These are phyloP conservation scores for Eublepharis macularius DNA, from an alignment of 2,113 vertebrate genomes.

Conservation along the genomic window DNA sequence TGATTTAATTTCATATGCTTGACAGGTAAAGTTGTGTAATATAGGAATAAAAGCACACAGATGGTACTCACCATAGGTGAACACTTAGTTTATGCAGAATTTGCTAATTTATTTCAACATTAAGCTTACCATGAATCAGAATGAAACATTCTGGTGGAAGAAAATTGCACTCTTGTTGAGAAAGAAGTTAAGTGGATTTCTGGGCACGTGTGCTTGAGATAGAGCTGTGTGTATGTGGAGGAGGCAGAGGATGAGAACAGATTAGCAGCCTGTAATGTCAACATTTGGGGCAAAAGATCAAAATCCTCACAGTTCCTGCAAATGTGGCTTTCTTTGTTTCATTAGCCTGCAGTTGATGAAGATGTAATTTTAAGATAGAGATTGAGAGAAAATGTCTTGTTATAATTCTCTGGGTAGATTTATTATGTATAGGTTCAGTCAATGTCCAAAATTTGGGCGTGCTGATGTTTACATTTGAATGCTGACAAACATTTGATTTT, in stretches of 20 bases:
- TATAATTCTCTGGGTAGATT: not conserved
- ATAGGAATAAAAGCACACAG: slow-evolving; percentile 11
- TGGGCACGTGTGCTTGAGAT: not conserved
- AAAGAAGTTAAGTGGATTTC: not conserved
- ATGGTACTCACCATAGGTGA: not conserved
- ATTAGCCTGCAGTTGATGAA: not conserved
- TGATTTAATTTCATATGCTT: slow-evolving; percentile 43
- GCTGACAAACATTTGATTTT: not conserved
- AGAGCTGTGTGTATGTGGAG: not conserved
- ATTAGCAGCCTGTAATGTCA: not conserved
- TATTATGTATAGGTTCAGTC: not conserved
- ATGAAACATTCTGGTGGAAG: not conserved
- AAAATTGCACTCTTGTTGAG: not conserved
- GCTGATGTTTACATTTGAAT: not conserved
- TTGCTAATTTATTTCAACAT: accelerated
- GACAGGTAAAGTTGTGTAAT: slow-evolving; percentile 25
- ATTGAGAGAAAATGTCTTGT: not conserved
- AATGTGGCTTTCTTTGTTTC: not conserved
- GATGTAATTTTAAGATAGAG: slow-evolving; percentile 9
- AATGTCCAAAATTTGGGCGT: not conserved
- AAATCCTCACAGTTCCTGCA: not conserved
- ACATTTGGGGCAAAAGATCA: slow-evolving; percentile 1
- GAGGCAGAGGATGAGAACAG: not conserved
- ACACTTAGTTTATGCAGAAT: slow-evolving; percentile 1
- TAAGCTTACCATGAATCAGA: not conserved